Base-by-base conservation (phyloP, 2,113 vertebrate genomes). In the Bettongia penicillata region DNA sequence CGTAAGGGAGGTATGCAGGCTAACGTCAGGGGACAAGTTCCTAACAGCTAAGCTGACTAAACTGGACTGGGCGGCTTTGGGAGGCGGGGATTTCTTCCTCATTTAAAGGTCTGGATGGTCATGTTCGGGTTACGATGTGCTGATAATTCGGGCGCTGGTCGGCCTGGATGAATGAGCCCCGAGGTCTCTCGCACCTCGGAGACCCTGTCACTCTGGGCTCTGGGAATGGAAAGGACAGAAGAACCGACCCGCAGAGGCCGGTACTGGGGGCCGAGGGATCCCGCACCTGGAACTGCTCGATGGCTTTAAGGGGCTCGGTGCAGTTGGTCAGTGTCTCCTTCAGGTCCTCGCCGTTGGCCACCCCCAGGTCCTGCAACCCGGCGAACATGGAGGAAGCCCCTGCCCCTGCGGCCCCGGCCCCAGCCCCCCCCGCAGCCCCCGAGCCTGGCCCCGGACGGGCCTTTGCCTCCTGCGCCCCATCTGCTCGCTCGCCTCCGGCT, bases 261-360 rank as follows among this genome's bases (percentile, higher is more conserved):
- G 16, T 43, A 43, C 19, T 43, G 19, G n/a, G 68, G 68, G 19
- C 68, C 68, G 8, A 16, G 68, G 68, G 68, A 84, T 84, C 0
- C 0, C 92, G 2, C 93, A 99, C 99, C 99, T 99, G 99, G 96
- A 99, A 99, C 98, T 99, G 99, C 92, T 99, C 99, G 96, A 99
- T 99, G 96, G 99, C 99, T 98, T 99, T 99, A 91, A 99, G 99
- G 28, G 99, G 99, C 97, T 99, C 99, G 0, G 99, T 99, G 98
- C 99, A 99, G 99, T 99, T 99, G 93, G 99, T 99, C 16, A 99
- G 99, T 92, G 99, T 99, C 98, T 99, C 99, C 98, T 99, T 99
- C 12, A 99, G 98, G 94, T 99, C 99, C 96, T 99, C 99, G 37
- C 99, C 99, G 93, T 99, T 99, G 48, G 99, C 99, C 94, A 99